A percentile compares a stretch with the other conserved stretches of the same genome.
phyloP scores from a whole-genome alignment of 2,797 vertebrate genomes.

The Lerista edwardsae region DNA sequence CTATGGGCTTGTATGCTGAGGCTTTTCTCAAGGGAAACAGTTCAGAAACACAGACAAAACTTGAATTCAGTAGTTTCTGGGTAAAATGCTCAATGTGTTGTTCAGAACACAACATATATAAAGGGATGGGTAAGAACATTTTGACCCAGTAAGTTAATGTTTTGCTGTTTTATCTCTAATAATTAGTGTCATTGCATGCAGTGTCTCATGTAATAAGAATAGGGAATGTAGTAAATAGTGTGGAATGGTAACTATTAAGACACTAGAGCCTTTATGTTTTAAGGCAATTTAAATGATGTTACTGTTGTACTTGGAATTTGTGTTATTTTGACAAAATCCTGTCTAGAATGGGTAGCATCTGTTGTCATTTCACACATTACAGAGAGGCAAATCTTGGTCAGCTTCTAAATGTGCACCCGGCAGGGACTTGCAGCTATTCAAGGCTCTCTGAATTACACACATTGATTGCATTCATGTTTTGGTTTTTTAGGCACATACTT shows the following conservation, averaged over 20 bases:
- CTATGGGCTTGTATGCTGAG: too few species aligned
- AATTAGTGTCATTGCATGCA: not conserved
- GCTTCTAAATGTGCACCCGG: too few species aligned
- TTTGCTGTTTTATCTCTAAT: not conserved
- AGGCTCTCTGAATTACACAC: too few species aligned
- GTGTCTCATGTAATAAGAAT: not conserved
- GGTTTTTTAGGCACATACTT: too few species aligned
- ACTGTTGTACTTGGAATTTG: not conserved
- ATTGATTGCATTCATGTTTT: too few species aligned
- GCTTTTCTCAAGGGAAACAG: too few species aligned
- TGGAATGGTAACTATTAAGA: not conserved
- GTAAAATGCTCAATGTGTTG: not conserved
- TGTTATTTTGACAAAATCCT: not conserved
- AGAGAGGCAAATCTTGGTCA: too few species aligned
- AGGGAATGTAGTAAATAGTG: not conserved
- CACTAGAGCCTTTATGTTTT: not conserved
- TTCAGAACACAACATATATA: not conserved
- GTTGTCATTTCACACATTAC: not conserved
- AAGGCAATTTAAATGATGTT: not conserved
- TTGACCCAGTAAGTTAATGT: not conserved
- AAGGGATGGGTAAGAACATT: not conserved
- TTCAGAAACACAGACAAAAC: too few species aligned
- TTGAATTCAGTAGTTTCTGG: too few species aligned
- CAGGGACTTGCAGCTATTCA: too few species aligned
- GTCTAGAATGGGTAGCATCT: slow-evolving; percentile 6